phyloP scores from a whole-genome alignment of 2,113 vertebrate species.

The Tiliqua scincoides region DNA sequence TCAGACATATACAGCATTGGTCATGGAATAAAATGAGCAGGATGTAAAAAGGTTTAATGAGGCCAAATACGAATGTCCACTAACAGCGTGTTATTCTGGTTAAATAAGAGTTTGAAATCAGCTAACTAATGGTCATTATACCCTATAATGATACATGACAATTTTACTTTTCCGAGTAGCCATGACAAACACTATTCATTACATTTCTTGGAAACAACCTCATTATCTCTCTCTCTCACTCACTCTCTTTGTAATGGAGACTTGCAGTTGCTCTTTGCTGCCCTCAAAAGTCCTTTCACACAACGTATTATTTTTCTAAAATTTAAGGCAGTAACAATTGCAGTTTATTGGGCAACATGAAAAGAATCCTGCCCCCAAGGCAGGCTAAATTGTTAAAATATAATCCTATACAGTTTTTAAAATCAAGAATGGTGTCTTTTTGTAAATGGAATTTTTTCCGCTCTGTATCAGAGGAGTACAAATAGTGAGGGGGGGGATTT shows the following conservation, averaged over 20 bases:
- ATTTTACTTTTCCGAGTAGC: background rate
- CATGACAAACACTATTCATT: background rate
- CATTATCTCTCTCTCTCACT: background rate
- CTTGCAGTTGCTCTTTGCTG: background rate
- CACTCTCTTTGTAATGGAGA: background rate
- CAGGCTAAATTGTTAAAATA: too few relatives aligned
- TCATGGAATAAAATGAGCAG: background rate
- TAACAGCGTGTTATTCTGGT: slow-evolving; percentile 3
- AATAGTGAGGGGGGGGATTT: too few relatives aligned
- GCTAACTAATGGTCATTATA: background rate
- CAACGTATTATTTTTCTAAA: background rate
- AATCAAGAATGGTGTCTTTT: too few relatives aligned
- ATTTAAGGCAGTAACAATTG: background rate
- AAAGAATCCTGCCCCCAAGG: too few relatives aligned
- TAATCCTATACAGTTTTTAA: too few relatives aligned
- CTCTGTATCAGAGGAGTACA: too few relatives aligned
- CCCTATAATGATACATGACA: background rate
- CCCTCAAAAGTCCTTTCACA: background rate
- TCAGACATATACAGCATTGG: background rate
- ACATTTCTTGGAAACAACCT: background rate
- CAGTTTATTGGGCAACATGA: background rate
- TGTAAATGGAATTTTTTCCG: too few relatives aligned
- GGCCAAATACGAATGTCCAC: background rate
- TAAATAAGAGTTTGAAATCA: background rate
- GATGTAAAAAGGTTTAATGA: background rate